Base-by-base conservation (phyloP, 2,797 vertebrate species). In the Luscinia megarhynchos region DNA sequence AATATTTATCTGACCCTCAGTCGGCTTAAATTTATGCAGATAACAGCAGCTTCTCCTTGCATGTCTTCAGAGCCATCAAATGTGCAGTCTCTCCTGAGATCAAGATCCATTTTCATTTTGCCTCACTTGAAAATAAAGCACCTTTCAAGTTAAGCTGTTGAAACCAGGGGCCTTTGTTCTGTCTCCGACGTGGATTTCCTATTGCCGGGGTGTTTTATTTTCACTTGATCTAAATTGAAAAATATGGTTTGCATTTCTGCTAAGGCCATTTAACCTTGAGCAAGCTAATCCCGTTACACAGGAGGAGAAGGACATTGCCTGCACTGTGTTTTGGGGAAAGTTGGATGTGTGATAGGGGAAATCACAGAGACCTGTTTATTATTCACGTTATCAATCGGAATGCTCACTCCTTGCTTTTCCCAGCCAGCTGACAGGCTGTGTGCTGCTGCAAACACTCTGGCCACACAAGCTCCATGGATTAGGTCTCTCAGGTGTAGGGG, bases 111-210 rank as follows among this genome's bases (percentile, higher is more conserved):
- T 94, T 93, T 81, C 66, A 59, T 86, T 93, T 90, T 40, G 32
- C 80, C 79, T 94, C 69, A 30, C 51, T 91, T 87, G 87, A 72
- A 93, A 93, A 78, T 88, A 75, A 70, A 81, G 51, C 58, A 72
- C 70, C 73, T 94, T 93, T 96, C 80, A 68, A 90, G 93, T 83
- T 55, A 57, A 89, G 78, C 85, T 84, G 20, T 83, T 92, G 59
- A 77, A 80, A 58, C 22, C 19, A 15, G 67, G 75, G 64, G 66
- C 55, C 76, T 94, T 70, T 80, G 50, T 84, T 94, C n/a, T 48
- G 67, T 38, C 73, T 84, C 54, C 36, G 3, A 43, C 22, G 73
- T 62, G 74, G 41, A 61, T 86, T 88, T 85, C 6, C 2, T 57
- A 6, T 21, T 51, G 61, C 5, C 0, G 0, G 58, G 36, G 5